Conservation (phyloP, 2,888 invertebrate genomes). For the Campopleginae sp. region DNA sequence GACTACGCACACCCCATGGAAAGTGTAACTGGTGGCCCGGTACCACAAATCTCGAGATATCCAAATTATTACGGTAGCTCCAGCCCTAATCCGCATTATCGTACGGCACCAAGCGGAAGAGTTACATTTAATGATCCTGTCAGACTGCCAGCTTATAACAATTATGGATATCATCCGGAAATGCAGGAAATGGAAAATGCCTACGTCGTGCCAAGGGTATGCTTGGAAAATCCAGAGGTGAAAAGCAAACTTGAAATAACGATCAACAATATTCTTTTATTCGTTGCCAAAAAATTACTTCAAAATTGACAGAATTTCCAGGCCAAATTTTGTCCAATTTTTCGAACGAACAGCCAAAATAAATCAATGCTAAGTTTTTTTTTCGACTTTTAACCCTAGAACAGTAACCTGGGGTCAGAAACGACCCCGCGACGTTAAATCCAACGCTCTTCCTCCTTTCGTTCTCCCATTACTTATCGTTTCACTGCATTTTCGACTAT, state of each 20-base stretch:
- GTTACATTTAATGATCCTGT: constrained; percentile 69
- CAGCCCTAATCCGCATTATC: constrained; percentile 72
- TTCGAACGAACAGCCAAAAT: not conserved
- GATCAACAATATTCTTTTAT: not conserved
- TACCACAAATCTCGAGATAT: constrained; percentile 68
- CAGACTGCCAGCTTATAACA: constrained; percentile 76
- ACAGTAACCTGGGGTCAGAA: no score
- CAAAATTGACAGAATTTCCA: not conserved
- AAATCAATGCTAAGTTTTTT: no score
- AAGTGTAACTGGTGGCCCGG: constrained; percentile 54
- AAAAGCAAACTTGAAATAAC: constrained; percentile 47
- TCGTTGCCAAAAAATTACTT: not conserved
- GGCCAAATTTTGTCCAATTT: not conserved
- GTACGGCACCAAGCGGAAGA: constrained; percentile 30
- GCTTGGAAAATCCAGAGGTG: constrained; percentile 79
- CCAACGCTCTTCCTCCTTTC: no score
- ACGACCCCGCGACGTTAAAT: no score
- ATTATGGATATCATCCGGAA: constrained; percentile 80
- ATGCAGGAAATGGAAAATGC: constrained; percentile 80
- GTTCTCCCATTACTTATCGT: no score
- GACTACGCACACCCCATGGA: constrained; percentile 78
- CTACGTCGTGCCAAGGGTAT: constrained; percentile 78
- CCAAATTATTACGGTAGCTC: constrained; percentile 79
- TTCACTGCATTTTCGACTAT: no score
- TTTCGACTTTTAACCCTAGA: no score